Conservation (phyloP, 2,888 invertebrate species). For the Drosophila lacicola region DNA sequence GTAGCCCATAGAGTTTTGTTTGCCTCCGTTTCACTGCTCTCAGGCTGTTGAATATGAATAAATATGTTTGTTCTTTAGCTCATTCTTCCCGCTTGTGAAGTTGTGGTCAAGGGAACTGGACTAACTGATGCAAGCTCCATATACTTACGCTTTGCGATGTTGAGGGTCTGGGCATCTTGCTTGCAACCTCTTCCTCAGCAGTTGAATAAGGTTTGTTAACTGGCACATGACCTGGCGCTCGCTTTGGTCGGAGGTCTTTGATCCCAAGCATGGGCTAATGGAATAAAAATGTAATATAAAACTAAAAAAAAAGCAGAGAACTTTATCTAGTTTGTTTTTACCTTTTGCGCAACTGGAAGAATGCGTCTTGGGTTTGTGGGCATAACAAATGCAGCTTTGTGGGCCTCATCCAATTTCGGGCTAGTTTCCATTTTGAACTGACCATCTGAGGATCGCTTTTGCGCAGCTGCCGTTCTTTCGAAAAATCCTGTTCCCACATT, state of each 20-base stretch:
- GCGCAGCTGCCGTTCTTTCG: neutral
- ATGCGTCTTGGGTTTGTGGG: too few species aligned
- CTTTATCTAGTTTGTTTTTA: neutral
- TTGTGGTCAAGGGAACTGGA: neutral
- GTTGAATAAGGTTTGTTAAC: too few species aligned
- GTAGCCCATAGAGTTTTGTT: neutral
- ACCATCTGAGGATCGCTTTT: neutral
- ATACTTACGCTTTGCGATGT: too few species aligned
- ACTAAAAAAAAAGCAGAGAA: too few species aligned
- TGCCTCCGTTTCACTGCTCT: too few species aligned
- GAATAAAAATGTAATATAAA: too few species aligned
- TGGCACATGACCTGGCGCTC: too few species aligned
- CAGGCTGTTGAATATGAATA: neutral
- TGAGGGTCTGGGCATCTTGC: too few species aligned
- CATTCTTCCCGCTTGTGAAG: neutral
- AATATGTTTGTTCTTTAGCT: too few species aligned
- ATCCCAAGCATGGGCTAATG: too few species aligned
- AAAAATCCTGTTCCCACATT: neutral
- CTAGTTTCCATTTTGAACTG: neutral
- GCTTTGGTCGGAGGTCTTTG: too few species aligned
- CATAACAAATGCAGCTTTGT: neutral
- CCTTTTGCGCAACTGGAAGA: neutral
- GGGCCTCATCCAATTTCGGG: neutral
- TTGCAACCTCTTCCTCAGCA: too few species aligned
- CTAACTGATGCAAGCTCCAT: neutral